Percentiles rank a stretch among this genome's conserved stretches.
Evolutionary conservation across 2,113 vertebrate species (phyloP).

Genomic region (Elephas maximus): DNA sequence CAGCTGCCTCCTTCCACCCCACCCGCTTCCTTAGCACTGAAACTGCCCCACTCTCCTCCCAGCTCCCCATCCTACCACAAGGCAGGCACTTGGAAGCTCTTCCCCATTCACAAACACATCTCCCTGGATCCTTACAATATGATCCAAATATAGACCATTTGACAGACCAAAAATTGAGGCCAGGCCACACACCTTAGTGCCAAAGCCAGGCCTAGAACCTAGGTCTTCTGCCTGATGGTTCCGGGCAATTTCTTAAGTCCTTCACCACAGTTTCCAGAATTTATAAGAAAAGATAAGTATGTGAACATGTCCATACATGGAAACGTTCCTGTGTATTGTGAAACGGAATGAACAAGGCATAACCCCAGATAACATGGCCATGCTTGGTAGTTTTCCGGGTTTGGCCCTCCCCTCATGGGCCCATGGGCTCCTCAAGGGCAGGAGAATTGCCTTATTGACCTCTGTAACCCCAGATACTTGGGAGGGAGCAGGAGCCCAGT

Average conservation of each 20-base stretch:
- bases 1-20: neutral
- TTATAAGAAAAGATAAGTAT: conserved; percentile 23
- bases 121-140: neutral
- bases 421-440: neutral
- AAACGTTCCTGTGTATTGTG: neutral
- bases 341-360: neutral
- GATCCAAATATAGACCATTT: neutral
- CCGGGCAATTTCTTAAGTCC: conserved; percentile 6
- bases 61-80: neutral
- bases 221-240: neutral
- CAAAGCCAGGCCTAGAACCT: neutral
- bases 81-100: neutral
- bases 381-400: neutral
- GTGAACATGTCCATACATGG: conserved; percentile 68
- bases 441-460: neutral
- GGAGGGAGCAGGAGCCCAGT: neutral
- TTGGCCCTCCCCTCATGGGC: neutral
- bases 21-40: neutral
- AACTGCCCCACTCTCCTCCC: neutral
- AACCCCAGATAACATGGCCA: neutral
- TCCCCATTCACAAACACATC: neutral
- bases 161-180: conserved; percentile 20
- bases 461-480: neutral
- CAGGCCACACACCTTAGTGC: neutral
- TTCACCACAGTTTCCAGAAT: conserved; percentile 67